Conservation (phyloP, 2,888 invertebrate genomes). For the Eremobia ochroleuca region DNA sequence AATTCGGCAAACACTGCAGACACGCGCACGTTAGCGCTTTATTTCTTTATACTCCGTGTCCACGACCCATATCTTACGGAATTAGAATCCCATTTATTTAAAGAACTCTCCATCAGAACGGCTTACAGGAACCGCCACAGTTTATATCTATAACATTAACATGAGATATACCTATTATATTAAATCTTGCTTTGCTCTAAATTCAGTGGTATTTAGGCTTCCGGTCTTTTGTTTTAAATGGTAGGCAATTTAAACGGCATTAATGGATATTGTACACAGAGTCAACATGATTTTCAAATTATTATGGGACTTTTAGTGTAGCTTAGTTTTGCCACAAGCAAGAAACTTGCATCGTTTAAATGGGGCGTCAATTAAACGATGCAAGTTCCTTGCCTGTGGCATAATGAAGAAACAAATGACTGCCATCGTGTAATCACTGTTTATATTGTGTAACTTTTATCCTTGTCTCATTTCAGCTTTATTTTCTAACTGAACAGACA, state of each 20-base stretch:
- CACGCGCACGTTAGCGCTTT: slow-evolving; percentile 1
- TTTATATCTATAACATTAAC: slow-evolving; percentile 45
- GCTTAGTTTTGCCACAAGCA: no score
- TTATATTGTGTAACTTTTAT: no score
- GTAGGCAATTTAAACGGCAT: slow-evolving; percentile 16
- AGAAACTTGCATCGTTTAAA: no score
- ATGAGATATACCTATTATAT: slow-evolving; percentile 33
- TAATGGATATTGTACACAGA: neutral
- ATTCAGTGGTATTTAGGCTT: slow-evolving; percentile 36
- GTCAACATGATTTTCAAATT: neutral
- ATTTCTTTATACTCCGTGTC: slow-evolving; percentile 24
- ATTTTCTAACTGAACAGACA: no score
- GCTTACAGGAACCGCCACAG: slow-evolving; percentile 41
- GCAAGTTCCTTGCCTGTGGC: no score
- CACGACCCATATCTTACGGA: slow-evolving; percentile 52
- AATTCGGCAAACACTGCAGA: no score
- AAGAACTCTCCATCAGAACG: slow-evolving; percentile 43
- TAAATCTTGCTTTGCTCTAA: slow-evolving; percentile 38
- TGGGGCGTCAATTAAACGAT: no score
- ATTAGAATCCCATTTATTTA: slow-evolving; percentile 60
- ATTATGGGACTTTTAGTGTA: neutral
- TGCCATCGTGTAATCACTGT: no score
- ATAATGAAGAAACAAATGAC: no score
- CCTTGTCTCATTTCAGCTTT: no score
- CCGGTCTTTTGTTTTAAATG: slow-evolving; percentile 41